Percentiles rank a stretch among this genome's conserved stretches.
Conservation (phyloP, 2,797 vertebrate genomes). For the Chelidonichthys spinosus region DNA sequence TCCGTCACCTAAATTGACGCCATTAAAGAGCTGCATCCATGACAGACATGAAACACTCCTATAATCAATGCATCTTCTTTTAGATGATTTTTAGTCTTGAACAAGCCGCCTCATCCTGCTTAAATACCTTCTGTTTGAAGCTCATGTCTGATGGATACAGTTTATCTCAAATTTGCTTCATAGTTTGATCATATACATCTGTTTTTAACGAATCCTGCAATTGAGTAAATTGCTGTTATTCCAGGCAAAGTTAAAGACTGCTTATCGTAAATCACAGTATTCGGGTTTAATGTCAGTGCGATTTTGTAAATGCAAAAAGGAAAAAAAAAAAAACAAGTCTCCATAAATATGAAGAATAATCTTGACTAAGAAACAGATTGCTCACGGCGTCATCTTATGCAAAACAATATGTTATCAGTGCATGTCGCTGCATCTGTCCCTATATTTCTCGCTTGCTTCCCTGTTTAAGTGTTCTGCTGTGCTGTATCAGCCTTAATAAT, state of each 20-base stretch:
- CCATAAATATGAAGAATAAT: slow-evolving; percentile 10
- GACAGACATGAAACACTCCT: slow-evolving; percentile 49
- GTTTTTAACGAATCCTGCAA: slow-evolving; percentile 25
- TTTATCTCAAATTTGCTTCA: slow-evolving; percentile 27
- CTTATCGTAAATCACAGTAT: not conserved
- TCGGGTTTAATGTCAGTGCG: slow-evolving; percentile 1
- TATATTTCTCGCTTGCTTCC: slow-evolving; percentile 45
- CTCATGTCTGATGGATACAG: not conserved
- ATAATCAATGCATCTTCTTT: slow-evolving; percentile 40
- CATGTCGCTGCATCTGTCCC: slow-evolving; percentile 63
- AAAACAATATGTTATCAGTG: slow-evolving; percentile 62
- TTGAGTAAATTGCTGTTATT: slow-evolving; percentile 39
- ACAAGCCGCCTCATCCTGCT: slow-evolving; percentile 5
- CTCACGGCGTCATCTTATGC: slow-evolving; percentile 8
- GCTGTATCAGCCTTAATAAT: slow-evolving; percentile 61
- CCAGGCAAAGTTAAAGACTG: slow-evolving; percentile 41
- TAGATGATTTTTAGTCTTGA: slow-evolving; percentile 22
- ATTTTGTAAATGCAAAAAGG: slow-evolving; percentile 8
- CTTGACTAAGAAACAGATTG: slow-evolving; percentile 19
- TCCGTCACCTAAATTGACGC: slow-evolving; percentile 57
- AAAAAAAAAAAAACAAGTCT: not conserved
- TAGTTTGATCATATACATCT: slow-evolving; percentile 8
- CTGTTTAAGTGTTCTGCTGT: slow-evolving; percentile 65
- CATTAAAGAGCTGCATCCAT: slow-evolving; percentile 52
- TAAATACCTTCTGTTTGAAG: slow-evolving; percentile 2